Conservation (phyloP, 2,888 invertebrate genomes). For the Oxyscelio sp. region DNA sequence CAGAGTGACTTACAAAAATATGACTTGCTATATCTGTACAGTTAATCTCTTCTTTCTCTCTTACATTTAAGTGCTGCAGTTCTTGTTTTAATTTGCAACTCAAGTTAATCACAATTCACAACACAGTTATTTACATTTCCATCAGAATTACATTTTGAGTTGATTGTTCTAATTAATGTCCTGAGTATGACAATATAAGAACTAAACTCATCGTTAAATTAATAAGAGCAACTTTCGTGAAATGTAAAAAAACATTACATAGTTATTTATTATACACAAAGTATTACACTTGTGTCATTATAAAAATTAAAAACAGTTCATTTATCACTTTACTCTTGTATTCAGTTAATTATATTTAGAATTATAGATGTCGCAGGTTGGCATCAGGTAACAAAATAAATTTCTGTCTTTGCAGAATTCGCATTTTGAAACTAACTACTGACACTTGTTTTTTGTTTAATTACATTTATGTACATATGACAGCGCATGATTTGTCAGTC, state of each 20-base stretch:
- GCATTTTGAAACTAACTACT: conserved; percentile 13
- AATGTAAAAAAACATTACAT: conserved; percentile 15
- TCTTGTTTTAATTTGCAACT: too few relatives aligned
- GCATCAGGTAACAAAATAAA: conserved; percentile 52
- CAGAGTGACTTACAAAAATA: too few relatives aligned
- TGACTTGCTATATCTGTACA: too few relatives aligned
- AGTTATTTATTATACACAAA: conserved; percentile 12
- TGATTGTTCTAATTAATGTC: conserved; percentile 40
- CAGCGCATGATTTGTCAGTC: conserved; percentile 48
- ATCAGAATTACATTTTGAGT: too few relatives aligned
- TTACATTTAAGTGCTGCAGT: too few relatives aligned
- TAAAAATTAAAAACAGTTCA: conserved; percentile 32
- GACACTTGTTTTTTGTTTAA: conserved; percentile 33
- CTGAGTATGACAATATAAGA: conserved; percentile 19
- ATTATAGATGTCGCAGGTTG: too few relatives aligned
- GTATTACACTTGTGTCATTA: conserved; percentile 4
- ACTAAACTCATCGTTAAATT: conserved; percentile 20
- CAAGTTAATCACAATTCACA: too few relatives aligned
- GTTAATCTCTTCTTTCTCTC: too few relatives aligned
- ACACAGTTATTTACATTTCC: too few relatives aligned
- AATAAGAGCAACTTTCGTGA: conserved; percentile 14
- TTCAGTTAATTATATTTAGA: conserved; percentile 2
- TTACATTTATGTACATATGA: conserved; percentile 72
- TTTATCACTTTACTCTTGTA: not conserved
- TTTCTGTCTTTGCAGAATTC: conserved; percentile 17